Conservation (phyloP, 1,140 invertebrate genomes). For the Anastrepha ludens region DNA sequence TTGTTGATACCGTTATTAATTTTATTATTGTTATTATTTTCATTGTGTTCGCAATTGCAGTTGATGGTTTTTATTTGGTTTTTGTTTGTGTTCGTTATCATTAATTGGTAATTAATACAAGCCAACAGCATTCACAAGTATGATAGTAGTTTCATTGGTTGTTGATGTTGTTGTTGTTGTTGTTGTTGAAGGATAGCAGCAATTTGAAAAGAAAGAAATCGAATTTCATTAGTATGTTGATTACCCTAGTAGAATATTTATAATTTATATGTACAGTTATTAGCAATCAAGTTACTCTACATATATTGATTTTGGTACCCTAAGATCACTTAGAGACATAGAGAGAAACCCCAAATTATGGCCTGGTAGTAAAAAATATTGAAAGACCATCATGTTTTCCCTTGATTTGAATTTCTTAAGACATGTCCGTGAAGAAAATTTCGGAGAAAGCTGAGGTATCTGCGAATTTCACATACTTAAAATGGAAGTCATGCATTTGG, state of each 20-base stretch:
- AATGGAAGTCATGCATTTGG: no score
- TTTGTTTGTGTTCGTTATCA: neutral
- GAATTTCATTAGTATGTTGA: neutral
- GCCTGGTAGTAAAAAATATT: no score
- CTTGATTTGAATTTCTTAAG: no score
- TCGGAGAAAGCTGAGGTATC: no score
- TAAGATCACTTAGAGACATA: no score
- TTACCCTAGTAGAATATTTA: neutral
- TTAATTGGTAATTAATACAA: slow-evolving; percentile 34
- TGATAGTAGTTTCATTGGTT: neutral
- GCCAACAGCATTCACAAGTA: neutral
- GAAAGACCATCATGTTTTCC: no score
- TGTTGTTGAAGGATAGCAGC: neutral
- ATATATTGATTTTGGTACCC: no score
- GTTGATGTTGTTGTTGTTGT: neutral
- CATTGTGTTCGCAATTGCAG: neutral
- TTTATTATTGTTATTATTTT: slow-evolving; percentile 12
- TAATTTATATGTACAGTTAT: no score
- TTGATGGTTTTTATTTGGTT: neutral
- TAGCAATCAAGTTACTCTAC: no score
- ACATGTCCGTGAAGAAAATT: no score
- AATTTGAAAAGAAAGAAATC: neutral
- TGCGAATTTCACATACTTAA: no score
- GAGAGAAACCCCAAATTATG: no score
- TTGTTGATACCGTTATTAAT: slow-evolving; percentile 36